A percentile compares a stretch with the other conserved stretches of the same genome.
Evolutionary conservation across 2,888 invertebrate species (phyloP).

Genomic region (Lasius fuliginosus): DNA sequence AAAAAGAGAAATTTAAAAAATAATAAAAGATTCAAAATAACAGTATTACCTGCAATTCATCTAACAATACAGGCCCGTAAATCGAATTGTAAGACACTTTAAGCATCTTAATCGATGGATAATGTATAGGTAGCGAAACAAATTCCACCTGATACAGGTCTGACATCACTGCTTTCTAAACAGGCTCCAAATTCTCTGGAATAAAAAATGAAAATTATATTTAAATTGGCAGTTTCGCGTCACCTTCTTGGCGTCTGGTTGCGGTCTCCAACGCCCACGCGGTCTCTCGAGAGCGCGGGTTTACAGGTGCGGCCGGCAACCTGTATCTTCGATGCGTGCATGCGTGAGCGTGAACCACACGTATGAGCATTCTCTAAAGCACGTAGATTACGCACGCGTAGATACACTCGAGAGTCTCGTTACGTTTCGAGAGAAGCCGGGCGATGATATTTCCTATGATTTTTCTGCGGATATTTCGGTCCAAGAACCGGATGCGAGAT

Average conservation of each 20-base stretch:
- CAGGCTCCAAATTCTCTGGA: not conserved
- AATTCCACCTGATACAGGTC: conserved; percentile 2
- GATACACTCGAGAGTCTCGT: conserved; percentile 62
- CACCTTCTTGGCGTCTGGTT: conserved; percentile 73
- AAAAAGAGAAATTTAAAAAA: not conserved
- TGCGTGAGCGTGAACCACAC: conserved; percentile 62
- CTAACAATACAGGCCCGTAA: not conserved
- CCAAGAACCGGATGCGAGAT: not conserved
- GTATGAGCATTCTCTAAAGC: conserved; percentile 67
- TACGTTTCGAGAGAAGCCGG: conserved; percentile 19
- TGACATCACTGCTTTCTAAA: conserved; percentile 24
- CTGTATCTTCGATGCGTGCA: conserved; percentile 77
- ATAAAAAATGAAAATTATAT: conserved; percentile 61
- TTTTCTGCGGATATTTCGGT: conserved; percentile 13
- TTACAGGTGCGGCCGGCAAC: conserved; percentile 85
- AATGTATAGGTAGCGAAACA: conserved; percentile 12
- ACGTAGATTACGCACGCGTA: conserved; percentile 61
- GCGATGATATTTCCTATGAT: conserved; percentile 14
- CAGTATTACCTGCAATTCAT: not conserved
- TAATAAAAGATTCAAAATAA: not conserved
- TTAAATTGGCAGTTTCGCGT: conserved; percentile 73
- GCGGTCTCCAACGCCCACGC: conserved; percentile 81
- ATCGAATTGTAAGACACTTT: conserved; percentile 10
- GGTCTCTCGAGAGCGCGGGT: conserved; percentile 74
- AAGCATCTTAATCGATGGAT: conserved; percentile 21